phyloP scores from a whole-genome alignment of 2,888 invertebrate species.

The Cephus nigrinus region DNA sequence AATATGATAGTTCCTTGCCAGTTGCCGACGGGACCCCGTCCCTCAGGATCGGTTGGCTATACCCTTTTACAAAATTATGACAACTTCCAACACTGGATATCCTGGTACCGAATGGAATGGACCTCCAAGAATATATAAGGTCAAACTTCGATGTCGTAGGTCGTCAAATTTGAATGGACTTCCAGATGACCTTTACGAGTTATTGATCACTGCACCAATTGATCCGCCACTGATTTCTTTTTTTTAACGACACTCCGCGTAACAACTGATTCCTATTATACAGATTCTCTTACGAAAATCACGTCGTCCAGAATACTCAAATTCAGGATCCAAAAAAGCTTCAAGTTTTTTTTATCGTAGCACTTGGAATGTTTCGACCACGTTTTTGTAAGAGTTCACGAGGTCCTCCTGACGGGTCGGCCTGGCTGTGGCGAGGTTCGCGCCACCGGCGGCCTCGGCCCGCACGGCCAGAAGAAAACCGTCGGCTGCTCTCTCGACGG shows the following conservation, averaged over 20 bases:
- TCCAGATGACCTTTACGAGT: background rate
- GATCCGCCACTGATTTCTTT: background rate
- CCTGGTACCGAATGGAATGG: background rate
- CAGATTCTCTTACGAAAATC: background rate
- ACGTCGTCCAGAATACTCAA: background rate
- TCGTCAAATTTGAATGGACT: background rate
- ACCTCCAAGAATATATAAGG: background rate
- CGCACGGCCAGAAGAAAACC: slow-evolving; percentile 19
- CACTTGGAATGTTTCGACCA: background rate
- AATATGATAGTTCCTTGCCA: background rate
- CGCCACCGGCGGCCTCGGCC: slow-evolving; percentile 17
- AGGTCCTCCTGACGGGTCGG: background rate
- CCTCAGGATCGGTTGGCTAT: background rate
- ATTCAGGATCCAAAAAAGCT: background rate
- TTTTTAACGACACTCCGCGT: background rate
- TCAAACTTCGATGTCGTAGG: background rate
- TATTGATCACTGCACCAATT: background rate
- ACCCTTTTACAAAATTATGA: background rate
- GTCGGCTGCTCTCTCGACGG: slow-evolving; percentile 6
- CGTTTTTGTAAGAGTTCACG: background rate
- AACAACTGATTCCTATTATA: background rate
- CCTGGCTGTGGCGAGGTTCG: background rate
- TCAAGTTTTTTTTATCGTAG: background rate
- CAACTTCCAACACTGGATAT: background rate
- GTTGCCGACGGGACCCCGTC: background rate